Evolutionary conservation across 2,888 invertebrate species (phyloP), one percentile per base, ranked within the genome.

Genomic region (Sialis lutaria): DNA sequence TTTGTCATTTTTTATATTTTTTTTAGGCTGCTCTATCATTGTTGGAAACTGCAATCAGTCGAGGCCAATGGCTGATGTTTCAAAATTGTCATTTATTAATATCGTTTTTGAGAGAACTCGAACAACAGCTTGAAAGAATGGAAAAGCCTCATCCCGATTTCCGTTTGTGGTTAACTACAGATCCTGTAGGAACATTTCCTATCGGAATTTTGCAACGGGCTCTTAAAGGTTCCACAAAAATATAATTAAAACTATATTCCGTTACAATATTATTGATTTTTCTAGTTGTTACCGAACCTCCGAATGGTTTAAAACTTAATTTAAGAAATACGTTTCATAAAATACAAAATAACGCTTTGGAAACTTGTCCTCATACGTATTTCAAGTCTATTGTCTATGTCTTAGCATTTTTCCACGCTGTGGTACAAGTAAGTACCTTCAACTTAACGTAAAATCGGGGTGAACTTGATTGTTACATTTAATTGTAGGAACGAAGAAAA

Each of bases 391-490:
- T 93, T 1, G 74, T 91, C 37, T 93, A 85, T 60, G 90, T 89
- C 2, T 68, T 93, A 40, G 88, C 89, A 0, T 93, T 93, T 68
- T 92, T 92, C 68, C 92, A 93, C 62, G 92, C 89, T 6, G 91
- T 92, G 0, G 83, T 92, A 1, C 86, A 86, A 71, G 82, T 81
- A 62, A 63, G 49, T 49, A 6, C n/a, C n/a, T 6, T 41, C n/a
- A n/a, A n/a, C n/a, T n/a, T n/a, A n/a, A n/a, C n/a, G n/a, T n/a
- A n/a, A n/a, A n/a, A n/a, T n/a, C n/a, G n/a, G n/a, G n/a, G n/a
- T n/a, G n/a, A n/a, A n/a, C n/a, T n/a, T n/a, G n/a, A n/a, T n/a
- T n/a, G n/a, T n/a, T n/a, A n/a, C n/a, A 22, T 39, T 13, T 30
- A 1, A 41, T 49, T 50, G 9, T 63, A 86, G 79, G 93, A 93